Base-by-base conservation (phyloP, 2,797 vertebrate genomes). In the Acomys russatus region DNA sequence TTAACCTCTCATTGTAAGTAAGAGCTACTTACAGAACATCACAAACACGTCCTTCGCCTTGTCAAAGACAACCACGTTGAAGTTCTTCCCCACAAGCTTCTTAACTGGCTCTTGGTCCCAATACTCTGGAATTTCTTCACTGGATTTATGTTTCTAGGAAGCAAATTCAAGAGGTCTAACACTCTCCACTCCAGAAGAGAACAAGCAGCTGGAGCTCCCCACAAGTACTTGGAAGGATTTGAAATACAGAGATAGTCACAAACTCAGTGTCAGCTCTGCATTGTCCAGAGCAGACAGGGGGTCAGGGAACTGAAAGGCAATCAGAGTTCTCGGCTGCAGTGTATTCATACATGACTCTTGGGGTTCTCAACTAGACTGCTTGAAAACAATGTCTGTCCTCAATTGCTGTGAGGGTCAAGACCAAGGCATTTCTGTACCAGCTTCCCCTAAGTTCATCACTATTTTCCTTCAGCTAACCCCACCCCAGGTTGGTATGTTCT, bases 101-200 rank as follows among this genome's bases (percentile, higher is more conserved):
- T 99, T 99, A 90, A 99, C 99, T 0, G 98, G 99, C 38, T 95
- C 95, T 91, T 98, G 95, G 94, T 99, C 99, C 99, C 99, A 99
- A 79, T 98, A 98, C 11, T 98, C 98, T 49, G 99, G 98, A 85
- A 99, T 96, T 30, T 99, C 98, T 98, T 99, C 99, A 38, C 99
- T 99, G 96, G 98, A 33, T 28, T 97, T 94, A 35, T 98, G 98
- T 95, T 96, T 94, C 98, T 99, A 94, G 96, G 54, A 92, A 98
- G 96, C 96, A 94, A 38, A 97, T 64, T 94, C 1, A 22, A 97
- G 71, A 96, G 63, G 9, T 73, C 68, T 66, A 68, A 63, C 5
- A 56, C 30, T 76, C 35, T 80, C 9, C 33, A 59, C 20, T 80
- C 22, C 20, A 63, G 61, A 79, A 73, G 77, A 38, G 6, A 17